Conservation (phyloP, 1,140 invertebrate genomes). For the Idris sp. region DNA sequence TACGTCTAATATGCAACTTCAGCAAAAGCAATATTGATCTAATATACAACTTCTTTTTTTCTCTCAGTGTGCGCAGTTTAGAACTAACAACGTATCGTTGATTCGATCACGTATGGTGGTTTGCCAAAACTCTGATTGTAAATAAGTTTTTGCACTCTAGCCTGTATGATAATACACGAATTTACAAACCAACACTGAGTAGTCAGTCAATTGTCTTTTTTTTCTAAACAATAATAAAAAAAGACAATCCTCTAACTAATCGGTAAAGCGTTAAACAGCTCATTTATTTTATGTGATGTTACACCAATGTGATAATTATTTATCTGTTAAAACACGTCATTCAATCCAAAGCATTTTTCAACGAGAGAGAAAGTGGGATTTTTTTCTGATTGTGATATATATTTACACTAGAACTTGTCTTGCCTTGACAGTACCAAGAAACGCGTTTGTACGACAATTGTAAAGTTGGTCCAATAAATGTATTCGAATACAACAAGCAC, state of each 20-base stretch:
- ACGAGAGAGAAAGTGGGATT: not conserved
- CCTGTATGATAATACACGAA: conserved; percentile 27
- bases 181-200: not conserved
- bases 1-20: conserved; percentile 5
- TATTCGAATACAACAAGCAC: conserved; percentile 21
- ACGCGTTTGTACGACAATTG: conserved; percentile 47
- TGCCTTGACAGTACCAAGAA: conserved; percentile 23
- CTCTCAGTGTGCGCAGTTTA: conserved; percentile 11
- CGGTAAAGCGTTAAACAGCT: conserved; percentile 5
- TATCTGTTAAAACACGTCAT: conserved; percentile 28
- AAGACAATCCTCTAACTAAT: too few relatives aligned
- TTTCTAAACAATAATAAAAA: too few relatives aligned
- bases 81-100: conserved; percentile 16
- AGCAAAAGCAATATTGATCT: too few relatives aligned
- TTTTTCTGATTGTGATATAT: conserved; percentile 29
- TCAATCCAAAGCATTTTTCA: conserved; percentile 43
- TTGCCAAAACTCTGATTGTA: conserved; percentile 7
- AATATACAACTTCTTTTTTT: too few relatives aligned
- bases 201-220: not conserved
- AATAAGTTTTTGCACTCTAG: conserved; percentile 27
- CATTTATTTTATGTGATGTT: conserved; percentile 46
- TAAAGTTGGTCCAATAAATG: conserved; percentile 45
- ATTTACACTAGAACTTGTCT: conserved; percentile 15
- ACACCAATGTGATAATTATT: conserved; percentile 51
- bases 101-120: conserved; percentile 4